A percentile compares a stretch with the other conserved stretches of the same genome.
Conservation (phyloP, 2,888 invertebrate species). For the Pherbina coryleti region DNA sequence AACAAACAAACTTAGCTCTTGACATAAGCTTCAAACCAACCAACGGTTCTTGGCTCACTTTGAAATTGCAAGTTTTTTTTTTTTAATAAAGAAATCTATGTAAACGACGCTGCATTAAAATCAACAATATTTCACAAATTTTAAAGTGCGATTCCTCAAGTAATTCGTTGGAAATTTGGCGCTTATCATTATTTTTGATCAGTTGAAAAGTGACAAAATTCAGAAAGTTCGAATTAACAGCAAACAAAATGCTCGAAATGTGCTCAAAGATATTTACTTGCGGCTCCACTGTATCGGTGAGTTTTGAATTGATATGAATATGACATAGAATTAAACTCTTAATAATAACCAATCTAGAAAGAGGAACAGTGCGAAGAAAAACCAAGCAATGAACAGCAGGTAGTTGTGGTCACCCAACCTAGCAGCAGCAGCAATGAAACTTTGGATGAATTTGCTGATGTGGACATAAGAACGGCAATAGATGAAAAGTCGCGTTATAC, state of each 20-base stretch:
- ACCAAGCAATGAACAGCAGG: not conserved
- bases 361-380: not conserved
- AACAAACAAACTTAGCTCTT: not conserved
- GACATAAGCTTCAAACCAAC: not conserved
- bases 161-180: too few relatives aligned
- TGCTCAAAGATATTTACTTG: slow-evolving; percentile 16
- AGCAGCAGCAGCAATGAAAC: slow-evolving; percentile 15
- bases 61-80: not conserved
- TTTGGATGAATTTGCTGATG: not conserved
- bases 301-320: slow-evolving; percentile 31
- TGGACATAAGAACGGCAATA: not conserved
- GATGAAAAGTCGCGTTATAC: slow-evolving; percentile 13
- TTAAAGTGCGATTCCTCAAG: too few relatives aligned
- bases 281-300: slow-evolving; percentile 1
- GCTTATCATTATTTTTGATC: too few relatives aligned
- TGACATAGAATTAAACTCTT: not conserved
- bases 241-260: slow-evolving; percentile 14
- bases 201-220: too few relatives aligned
- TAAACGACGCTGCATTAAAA: not conserved
- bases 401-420: slow-evolving; percentile 1
- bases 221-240: too few relatives aligned
- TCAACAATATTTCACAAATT: not conserved
- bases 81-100: not conserved
- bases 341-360: not conserved
- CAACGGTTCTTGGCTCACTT: not conserved